phyloP scores from a whole-genome alignment of 1,140 invertebrate species.

The Neotoxoptera formosana region DNA sequence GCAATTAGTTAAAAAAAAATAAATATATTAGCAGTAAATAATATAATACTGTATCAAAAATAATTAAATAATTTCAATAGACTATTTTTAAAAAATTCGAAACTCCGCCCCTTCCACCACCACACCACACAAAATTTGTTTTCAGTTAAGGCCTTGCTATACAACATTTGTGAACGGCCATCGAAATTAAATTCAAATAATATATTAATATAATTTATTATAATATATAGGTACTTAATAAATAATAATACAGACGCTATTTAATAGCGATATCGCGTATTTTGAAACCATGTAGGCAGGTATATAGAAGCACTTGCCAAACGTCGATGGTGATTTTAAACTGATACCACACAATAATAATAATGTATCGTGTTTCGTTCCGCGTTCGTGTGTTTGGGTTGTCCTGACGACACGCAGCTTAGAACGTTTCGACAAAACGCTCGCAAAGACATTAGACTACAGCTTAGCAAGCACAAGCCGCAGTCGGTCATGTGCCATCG shows the following conservation, averaged over 20 bases:
- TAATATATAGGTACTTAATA: neutral
- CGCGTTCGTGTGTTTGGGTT: neutral
- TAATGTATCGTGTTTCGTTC: neutral
- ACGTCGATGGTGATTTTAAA: neutral
- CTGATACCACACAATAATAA: neutral
- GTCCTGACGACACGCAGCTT: neutral
- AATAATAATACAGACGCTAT: neutral
- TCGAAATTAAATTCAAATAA: neutral
- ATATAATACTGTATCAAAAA: too few species aligned
- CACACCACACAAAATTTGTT: too few species aligned
- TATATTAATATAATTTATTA: neutral
- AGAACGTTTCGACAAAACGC: constrained; percentile 50
- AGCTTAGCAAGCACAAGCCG: neutral
- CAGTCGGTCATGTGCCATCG: constrained; percentile 27
- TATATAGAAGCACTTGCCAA: neutral
- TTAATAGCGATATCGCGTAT: neutral
- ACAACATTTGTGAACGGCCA: neutral
- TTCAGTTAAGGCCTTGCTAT: neutral
- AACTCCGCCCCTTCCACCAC: too few species aligned
- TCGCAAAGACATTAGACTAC: neutral
- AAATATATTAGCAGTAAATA: too few species aligned
- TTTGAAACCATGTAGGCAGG: neutral
- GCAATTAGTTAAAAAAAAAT: too few species aligned
- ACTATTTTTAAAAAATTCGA: too few species aligned
- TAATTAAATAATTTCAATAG: too few species aligned